phyloP scores from a whole-genome alignment of 2,113 vertebrate species.

The Sialia sialis region DNA sequence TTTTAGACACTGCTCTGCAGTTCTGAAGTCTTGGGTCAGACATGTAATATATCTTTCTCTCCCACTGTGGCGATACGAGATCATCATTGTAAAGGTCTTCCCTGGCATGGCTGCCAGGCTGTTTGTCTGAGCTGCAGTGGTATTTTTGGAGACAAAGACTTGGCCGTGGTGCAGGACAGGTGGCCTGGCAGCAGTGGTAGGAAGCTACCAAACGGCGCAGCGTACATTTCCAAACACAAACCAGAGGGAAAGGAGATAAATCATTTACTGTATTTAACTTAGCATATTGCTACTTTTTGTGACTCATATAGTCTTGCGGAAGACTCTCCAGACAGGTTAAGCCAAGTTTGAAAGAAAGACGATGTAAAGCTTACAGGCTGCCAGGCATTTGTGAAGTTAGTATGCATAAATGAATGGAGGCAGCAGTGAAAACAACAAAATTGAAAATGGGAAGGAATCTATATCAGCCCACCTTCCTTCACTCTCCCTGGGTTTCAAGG shows the following conservation, averaged over 20 bases:
- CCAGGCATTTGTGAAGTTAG: background rate
- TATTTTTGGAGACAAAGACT: constrained; percentile 69
- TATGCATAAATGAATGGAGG: background rate
- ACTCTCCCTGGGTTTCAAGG: background rate
- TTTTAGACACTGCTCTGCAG: background rate
- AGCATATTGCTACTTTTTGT: constrained; percentile 53
- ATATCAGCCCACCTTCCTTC: background rate
- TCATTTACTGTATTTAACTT: constrained; percentile 66
- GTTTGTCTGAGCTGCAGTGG: constrained; percentile 48
- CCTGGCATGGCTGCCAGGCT: constrained; percentile 47
- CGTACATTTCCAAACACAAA: constrained; percentile 47
- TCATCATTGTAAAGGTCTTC: constrained; percentile 44
- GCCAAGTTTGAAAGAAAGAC: constrained; percentile 1
- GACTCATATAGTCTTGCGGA: constrained; percentile 43
- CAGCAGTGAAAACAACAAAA: background rate
- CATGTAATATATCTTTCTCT: background rate
- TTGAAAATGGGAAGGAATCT: background rate
- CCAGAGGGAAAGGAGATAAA: constrained; percentile 60
- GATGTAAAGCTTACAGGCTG: background rate
- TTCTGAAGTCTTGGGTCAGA: background rate
- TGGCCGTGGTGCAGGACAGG: constrained; percentile 21
- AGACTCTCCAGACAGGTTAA: constrained; percentile 2
- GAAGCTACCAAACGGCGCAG: constrained; percentile 56
- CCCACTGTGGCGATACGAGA: background rate
- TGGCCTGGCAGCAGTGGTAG: constrained; percentile 62